phyloP scores from a whole-genome alignment of 2,797 vertebrate species.

The Micropoecilia bifurca region DNA sequence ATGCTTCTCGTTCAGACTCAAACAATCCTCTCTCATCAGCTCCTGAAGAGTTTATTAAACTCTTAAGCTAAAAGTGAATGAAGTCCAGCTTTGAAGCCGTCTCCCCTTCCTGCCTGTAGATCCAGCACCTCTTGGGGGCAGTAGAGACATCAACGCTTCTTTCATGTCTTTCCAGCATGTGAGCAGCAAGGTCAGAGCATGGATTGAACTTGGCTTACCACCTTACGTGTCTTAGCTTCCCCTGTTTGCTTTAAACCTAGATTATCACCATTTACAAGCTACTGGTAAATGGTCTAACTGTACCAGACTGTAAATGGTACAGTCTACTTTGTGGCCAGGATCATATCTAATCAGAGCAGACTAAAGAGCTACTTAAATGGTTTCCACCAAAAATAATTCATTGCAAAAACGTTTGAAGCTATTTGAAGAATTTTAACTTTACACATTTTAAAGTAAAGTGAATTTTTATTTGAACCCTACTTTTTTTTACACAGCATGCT shows the following conservation, averaged over 20 bases:
- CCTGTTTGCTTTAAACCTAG: conserved; percentile 72
- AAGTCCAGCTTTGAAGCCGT: conserved; percentile 59
- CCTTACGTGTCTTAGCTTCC: conserved; percentile 73
- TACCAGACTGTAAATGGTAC: conserved; percentile 45
- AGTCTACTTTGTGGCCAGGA: conserved; percentile 58
- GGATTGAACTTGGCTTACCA: conserved; percentile 77
- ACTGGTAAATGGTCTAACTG: conserved; percentile 24
- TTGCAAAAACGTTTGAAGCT: conserved; percentile 25
- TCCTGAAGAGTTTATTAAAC: conserved; percentile 44
- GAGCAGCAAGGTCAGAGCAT: conserved; percentile 74
- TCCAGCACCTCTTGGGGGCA: conserved; percentile 72
- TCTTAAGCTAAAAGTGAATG: conserved; percentile 40
- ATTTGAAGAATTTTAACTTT: conserved; percentile 40
- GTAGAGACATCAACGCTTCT: conserved; percentile 67
- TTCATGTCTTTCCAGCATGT: conserved; percentile 71
- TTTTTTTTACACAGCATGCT: conserved; percentile 19
- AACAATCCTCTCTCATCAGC: conserved; percentile 32
- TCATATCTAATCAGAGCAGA: conserved; percentile 45
- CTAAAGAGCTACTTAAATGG: conserved; percentile 49
- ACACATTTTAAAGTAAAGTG: conserved; percentile 34
- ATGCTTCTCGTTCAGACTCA: conserved; percentile 23
- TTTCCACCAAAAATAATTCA: conserved; percentile 46
- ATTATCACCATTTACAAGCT: conserved; percentile 75
- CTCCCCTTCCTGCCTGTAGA: conserved; percentile 56
- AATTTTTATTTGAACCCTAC: conserved; percentile 15